Evolutionary conservation across 2,888 invertebrate genomes (phyloP), one percentile per base, ranked within the genome.

Genomic region (Trichogramma evanescens): DNA sequence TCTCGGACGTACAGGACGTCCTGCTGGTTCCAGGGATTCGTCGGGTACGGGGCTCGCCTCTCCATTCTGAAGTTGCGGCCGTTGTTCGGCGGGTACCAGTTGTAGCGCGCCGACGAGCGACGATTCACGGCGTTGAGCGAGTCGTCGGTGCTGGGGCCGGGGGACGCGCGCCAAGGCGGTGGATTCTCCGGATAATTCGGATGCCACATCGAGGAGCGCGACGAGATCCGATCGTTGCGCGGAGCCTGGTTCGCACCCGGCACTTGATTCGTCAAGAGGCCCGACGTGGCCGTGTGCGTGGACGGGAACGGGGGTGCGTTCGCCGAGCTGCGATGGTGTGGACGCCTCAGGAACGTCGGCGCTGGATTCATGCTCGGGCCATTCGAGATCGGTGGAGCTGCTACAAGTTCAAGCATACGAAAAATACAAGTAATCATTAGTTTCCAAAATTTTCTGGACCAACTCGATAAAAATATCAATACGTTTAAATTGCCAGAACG

Each of bases 151-250:
- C 26, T 26, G 26, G 26, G 26, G 26, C 26, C 26, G 26, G 26
- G 2, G 2, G 26, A 26, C 26, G 26, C 26, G 26, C 26, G 26
- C 26, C 26, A 26, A 26, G 26, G 26, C 26, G 26, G 26, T 10
- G 50, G 45, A n/a, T 10, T 58, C 7, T 61, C 57, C 26, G 52
- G 56, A 46, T 64, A 64, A 43, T 46, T 64, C 13, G 64, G 62
- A 39, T 64, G 62, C 64, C 64, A 64, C 64, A 64, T 64, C 6
- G 64, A 64, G 3, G 59, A 46, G 5, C 64, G 62, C 5, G 61
- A 57, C 10, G 61, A 59, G 10, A 64, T 56, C 2, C 64, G 64
- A 9, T 61, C 59, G 45, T 56, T 61, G 5, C 60, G 60, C 1
- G 49, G 40, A 4, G 42, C 40, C 39, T 10, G 45, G 55, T 49